Conservation (phyloP, 2,797 vertebrate species). For the Onychomys leucogaster region DNA sequence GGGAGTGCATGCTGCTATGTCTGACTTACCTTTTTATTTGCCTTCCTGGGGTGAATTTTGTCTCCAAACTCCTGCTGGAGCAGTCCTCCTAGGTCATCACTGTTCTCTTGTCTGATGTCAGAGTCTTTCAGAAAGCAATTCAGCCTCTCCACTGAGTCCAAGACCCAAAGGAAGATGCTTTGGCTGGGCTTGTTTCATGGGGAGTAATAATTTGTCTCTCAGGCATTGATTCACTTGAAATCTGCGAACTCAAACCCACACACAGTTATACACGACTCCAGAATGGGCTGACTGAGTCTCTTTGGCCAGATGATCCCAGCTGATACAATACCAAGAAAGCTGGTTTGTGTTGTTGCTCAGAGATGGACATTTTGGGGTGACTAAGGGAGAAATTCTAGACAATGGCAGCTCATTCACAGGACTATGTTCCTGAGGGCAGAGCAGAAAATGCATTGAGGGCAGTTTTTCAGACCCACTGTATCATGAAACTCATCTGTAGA, state of each 20-base stretch:
- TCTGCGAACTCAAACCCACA: background rate
- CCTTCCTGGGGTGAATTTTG: background rate
- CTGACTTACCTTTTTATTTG: background rate
- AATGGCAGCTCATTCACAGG: background rate
- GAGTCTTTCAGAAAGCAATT: slow-evolving; percentile 1
- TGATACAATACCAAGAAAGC: slow-evolving; percentile 8
- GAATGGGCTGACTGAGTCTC: background rate
- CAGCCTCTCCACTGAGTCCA: background rate
- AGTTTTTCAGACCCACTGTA: background rate
- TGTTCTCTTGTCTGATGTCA: background rate
- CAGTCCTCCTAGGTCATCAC: background rate
- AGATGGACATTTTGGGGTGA: background rate
- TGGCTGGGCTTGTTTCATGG: background rate
- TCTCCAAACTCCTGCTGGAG: background rate
- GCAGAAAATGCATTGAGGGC: background rate
- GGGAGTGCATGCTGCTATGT: background rate
- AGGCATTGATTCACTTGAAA: background rate
- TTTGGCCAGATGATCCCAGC: background rate
- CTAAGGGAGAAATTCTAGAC: background rate
- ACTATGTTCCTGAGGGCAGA: background rate
- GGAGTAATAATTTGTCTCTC: background rate
- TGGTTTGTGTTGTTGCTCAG: background rate
- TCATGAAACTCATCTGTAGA: background rate
- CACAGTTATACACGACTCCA: background rate
- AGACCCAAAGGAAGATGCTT: background rate